Evolutionary conservation across 2,797 vertebrate species (phyloP).

Genomic region (Hephaestus fuliginosus): DNA sequence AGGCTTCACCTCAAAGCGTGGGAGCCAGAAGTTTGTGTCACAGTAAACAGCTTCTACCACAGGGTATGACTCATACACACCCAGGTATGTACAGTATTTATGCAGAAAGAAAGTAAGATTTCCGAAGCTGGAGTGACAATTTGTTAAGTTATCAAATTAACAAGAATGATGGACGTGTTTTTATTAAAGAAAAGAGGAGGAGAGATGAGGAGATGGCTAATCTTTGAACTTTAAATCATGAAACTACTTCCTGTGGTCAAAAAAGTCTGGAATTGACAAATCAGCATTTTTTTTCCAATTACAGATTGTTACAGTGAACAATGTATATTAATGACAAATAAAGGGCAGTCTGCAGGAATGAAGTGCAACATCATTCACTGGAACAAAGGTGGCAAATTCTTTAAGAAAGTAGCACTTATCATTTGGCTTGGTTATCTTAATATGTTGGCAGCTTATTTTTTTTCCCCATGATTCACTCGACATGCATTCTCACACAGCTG

Average conservation of each 20-base stretch:
- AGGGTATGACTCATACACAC: slow-evolving; percentile 48
- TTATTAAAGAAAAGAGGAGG: neutral
- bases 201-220: neutral
- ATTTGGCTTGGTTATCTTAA: neutral
- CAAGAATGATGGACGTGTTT: neutral
- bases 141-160: neutral
- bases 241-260: neutral
- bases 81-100: slow-evolving; percentile 36
- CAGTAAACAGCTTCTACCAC: slow-evolving; percentile 38
- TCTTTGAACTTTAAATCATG: neutral
- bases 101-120: neutral
- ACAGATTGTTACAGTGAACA: neutral
- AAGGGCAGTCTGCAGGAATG: neutral
- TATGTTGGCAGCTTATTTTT: neutral
- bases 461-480: neutral
- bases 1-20: slow-evolving; percentile 40
- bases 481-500: neutral
- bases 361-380: neutral
- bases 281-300: neutral
- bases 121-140: neutral
- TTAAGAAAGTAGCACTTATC: neutral
- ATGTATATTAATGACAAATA: neutral
- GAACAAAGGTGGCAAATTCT: neutral
- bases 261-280: neutral
- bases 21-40: slow-evolving; percentile 56